Evolutionary conservation across 2,113 vertebrate genomes (phyloP).

Genomic region (Sapayoa aenigma): DNA sequence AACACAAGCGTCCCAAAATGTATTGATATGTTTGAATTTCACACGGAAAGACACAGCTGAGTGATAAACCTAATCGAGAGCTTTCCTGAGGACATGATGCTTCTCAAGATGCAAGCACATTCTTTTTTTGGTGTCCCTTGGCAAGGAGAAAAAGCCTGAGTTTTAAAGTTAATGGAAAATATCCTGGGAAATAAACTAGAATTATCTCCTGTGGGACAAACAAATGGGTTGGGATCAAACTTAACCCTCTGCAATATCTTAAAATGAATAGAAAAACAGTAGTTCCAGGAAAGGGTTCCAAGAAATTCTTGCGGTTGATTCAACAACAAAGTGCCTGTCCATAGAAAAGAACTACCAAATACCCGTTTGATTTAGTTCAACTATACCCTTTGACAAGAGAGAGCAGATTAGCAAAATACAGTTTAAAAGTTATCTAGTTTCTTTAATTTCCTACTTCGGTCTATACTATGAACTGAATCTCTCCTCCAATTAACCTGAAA

Average conservation of each 20-base stretch:
- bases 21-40: neutral
- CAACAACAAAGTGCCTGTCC: neutral
- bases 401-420: neutral
- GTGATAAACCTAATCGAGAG: neutral
- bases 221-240: neutral
- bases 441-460: neutral
- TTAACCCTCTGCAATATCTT: neutral
- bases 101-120: neutral
- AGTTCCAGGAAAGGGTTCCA: neutral
- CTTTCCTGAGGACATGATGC: neutral
- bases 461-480: neutral
- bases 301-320: neutral
- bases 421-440: neutral
- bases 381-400: neutral
- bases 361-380: neutral
- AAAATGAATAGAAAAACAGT: neutral
- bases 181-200: neutral
- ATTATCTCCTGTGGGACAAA: neutral
- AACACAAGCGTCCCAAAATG: neutral
- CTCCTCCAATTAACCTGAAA: neutral
- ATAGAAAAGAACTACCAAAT: neutral
- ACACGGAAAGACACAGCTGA: neutral
- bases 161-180: constrained; percentile 13
- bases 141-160: neutral
- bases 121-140: neutral